Conservation (phyloP, 2,113 vertebrate species). For the Rhombomys opimus region DNA sequence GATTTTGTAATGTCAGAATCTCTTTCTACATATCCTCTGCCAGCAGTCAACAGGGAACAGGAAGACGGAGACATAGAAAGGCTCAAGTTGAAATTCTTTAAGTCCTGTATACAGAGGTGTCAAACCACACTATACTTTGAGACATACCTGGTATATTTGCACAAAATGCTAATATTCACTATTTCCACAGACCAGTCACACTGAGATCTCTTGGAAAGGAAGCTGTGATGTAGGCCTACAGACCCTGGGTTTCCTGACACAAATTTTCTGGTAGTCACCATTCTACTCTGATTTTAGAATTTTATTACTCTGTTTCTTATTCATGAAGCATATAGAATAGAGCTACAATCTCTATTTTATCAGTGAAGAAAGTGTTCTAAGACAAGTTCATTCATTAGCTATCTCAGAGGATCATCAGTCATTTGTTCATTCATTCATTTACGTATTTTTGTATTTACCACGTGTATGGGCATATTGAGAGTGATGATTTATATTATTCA, state of each 20-base stretch:
- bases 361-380: neutral
- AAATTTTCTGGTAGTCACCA: neutral
- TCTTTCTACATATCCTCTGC: neutral
- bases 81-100: neutral
- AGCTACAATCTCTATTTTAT: neutral
- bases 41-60: neutral
- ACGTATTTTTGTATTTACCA: neutral
- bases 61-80: neutral
- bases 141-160: neutral
- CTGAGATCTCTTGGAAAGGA: neutral
- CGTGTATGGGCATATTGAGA: neutral
- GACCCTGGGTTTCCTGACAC: neutral
- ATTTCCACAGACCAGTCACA: neutral
- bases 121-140: neutral
- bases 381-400: neutral
- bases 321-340: neutral
- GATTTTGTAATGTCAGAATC: neutral
- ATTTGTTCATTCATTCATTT: neutral
- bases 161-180: neutral
- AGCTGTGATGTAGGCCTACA: neutral
- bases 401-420: neutral
- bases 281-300: neutral
- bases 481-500: neutral
- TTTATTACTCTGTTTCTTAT: neutral
- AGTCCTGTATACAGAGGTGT: neutral